Base-by-base conservation (phyloP, 2,888 invertebrate species). In the Zaprionus obscuricornis region DNA sequence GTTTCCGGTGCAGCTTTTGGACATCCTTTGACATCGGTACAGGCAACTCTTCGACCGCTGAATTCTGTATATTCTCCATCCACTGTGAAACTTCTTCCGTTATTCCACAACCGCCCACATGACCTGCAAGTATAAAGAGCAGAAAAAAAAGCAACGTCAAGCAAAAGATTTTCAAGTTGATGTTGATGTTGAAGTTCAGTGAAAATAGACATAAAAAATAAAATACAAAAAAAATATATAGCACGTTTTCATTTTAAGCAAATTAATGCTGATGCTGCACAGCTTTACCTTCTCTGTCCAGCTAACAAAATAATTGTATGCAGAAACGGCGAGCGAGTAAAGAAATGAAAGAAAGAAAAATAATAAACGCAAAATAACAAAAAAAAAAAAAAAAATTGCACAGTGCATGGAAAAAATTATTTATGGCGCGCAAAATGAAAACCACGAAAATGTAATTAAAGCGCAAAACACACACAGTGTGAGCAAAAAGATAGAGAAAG, bases 61-160 rank as follows among this genome's bases (percentile, higher is more conserved):
- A 94, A 91, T 94, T 94, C 90, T 97, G 97, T 75, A 98, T 94
- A 76, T 93, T 92, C 85, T 97, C 95, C 98, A 98, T 98, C 97
- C 97, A 97, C 86, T 96, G 94, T 71, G 94, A 93, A 66, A 96
- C 93, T 75, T 96, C 95, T 73, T 96, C 96, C 33, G 94, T 96
- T 76, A 96, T 94, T 50, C 97, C 97, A 88, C 97, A 97, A 18
- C 97, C 97, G 50, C 94, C 94, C 37, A 94, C 93, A 90, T 95
- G 96, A 85, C 96, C 97, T 96, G 89, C 63, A 87, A 78, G 60
- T 49, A 68, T 66, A 69, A 62, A 42, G 36, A 47, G n/a, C n/a
- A n/a, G n/a, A n/a, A n/a, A n/a, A n/a, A n/a, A n/a, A n/a, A n/a
- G n/a, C n/a, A n/a, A n/a, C n/a, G n/a, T n/a, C 39, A 39, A 58